Evolutionary conservation across 2,797 vertebrate genomes (phyloP), one percentile per base, ranked within the genome.

Genomic region (Falco peregrinus): DNA sequence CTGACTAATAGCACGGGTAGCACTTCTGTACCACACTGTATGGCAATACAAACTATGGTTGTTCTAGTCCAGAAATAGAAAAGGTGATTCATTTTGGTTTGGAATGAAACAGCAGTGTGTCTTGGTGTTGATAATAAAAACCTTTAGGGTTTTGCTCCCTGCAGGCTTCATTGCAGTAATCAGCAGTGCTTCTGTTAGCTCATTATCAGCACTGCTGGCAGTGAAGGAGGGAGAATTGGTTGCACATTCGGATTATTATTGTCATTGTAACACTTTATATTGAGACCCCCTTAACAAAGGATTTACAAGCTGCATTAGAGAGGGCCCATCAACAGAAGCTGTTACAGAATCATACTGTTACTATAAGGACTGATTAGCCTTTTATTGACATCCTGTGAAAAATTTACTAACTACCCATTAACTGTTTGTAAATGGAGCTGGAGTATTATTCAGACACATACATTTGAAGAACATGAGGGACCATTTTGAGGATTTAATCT

Each of bases 51-150:
- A 84, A 61, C 65, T 78, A 60, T 7, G 16, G 41, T 50, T 71
- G 50, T 68, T 93, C 57, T 79, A 80, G 15, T 59, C 39, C 82
- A 93, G 82, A 91, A 96, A 88, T 54, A 96, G 92, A 93, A 96
- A 94, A 97, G 89, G 94, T 95, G 91, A 74, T 96, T 96, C 82
- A 95, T 96, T 96, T 94, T 85, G 60, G 24, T 95, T 96, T 94
- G 94, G 89, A 96, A 92, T 37, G 71, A 87, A 96, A 91, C 60
- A 85, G 75, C 79, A 87, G 43, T 68, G 65, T 74, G 37, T 84
- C 75, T 78, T 89, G 15, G 68, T 94, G 68, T 80, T 94, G 73
- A 92, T 92, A 92, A 75, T 92, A 94, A 96, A 96, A 94, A 61
- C 53, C 76, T 91, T 87, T 87, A 37, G 94, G 76, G 73, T 89